phyloP scores from a whole-genome alignment of 2,888 invertebrate species.

The Chrysodeixis includens region DNA sequence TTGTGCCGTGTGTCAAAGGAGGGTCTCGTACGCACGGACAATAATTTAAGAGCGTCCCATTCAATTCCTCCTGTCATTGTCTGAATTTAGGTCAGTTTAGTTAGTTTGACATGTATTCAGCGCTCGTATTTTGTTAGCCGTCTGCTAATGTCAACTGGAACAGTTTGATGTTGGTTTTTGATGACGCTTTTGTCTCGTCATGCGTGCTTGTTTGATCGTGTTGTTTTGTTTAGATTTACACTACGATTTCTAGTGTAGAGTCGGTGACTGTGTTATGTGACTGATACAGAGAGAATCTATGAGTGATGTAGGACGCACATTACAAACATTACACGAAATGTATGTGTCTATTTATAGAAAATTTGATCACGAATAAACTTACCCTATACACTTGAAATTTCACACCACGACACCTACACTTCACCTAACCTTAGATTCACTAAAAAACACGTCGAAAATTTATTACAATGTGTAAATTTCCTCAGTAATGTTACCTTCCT shows the following conservation, averaged over 20 bases:
- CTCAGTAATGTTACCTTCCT: slow-evolving; percentile 10
- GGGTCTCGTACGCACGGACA: slow-evolving; percentile 60
- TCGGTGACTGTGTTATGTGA: not conserved
- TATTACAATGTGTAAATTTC: slow-evolving; percentile 19
- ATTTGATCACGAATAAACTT: too few relatives aligned
- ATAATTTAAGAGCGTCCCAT: slow-evolving; percentile 72
- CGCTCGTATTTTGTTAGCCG: slow-evolving; percentile 55
- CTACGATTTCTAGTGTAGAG: not conserved
- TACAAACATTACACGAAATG: too few relatives aligned
- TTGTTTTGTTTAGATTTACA: not conserved
- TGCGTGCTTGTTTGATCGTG: not conserved
- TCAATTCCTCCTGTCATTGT: slow-evolving; percentile 67
- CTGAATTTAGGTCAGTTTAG: slow-evolving; percentile 64
- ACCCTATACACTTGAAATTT: not conserved
- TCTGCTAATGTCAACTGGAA: slow-evolving; percentile 28
- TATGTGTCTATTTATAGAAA: too few relatives aligned
- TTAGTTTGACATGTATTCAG: slow-evolving; percentile 61
- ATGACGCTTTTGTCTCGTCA: slow-evolving; percentile 27
- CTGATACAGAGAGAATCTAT: not conserved
- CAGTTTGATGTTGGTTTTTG: slow-evolving; percentile 41
- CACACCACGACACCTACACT: not conserved
- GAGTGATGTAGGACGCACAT: too few relatives aligned
- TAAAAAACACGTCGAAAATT: slow-evolving; percentile 20
- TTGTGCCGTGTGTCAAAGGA: slow-evolving; percentile 66
- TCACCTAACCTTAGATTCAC: not conserved